These are phyloP conservation scores for Noturus placidus DNA, from an alignment of 2,113 vertebrate genomes.

Conservation along the genomic window DNA sequence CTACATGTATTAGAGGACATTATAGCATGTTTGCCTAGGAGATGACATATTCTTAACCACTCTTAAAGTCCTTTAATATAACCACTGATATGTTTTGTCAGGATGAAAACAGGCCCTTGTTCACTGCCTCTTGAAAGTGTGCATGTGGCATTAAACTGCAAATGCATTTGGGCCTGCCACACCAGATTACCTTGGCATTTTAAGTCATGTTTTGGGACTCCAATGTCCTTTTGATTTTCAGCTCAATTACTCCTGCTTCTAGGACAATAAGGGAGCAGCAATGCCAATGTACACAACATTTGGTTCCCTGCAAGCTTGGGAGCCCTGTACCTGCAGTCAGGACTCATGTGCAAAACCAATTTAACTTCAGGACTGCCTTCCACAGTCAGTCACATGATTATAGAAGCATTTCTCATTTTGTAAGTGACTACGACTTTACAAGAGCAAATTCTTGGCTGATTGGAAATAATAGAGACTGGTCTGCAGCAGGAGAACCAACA, in stretches of 20 bases:
- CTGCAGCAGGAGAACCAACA: constrained; percentile 32
- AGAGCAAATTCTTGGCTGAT: constrained; percentile 42
- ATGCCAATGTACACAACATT: constrained; percentile 18
- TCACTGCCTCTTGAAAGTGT: constrained; percentile 48
- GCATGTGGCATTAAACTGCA: constrained; percentile 64
- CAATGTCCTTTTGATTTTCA: constrained; percentile 74
- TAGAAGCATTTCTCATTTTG: constrained; percentile 12
- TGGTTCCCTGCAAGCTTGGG: background rate
- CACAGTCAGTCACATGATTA: background rate
- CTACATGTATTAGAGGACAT: constrained; percentile 3
- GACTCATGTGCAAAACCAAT: background rate
- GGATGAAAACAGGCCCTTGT: constrained; percentile 46
- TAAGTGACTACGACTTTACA: constrained; percentile 7
- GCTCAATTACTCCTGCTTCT: constrained; percentile 75
- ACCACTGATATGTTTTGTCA: constrained; percentile 27
- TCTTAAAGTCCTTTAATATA: constrained; percentile 2
- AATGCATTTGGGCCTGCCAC: constrained; percentile 63
- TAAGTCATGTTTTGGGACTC: constrained; percentile 65
- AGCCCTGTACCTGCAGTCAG: background rate
- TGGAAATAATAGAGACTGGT: constrained; percentile 41
- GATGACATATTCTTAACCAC: background rate
- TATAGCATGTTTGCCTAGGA: constrained; percentile 27
- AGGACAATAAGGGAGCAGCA: constrained; percentile 42
- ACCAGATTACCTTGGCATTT: constrained; percentile 69
- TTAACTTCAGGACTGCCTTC: constrained; percentile 11